These are phyloP conservation scores for Automeris io DNA, from an alignment of 2,888 invertebrate species.

Conservation along the genomic window DNA sequence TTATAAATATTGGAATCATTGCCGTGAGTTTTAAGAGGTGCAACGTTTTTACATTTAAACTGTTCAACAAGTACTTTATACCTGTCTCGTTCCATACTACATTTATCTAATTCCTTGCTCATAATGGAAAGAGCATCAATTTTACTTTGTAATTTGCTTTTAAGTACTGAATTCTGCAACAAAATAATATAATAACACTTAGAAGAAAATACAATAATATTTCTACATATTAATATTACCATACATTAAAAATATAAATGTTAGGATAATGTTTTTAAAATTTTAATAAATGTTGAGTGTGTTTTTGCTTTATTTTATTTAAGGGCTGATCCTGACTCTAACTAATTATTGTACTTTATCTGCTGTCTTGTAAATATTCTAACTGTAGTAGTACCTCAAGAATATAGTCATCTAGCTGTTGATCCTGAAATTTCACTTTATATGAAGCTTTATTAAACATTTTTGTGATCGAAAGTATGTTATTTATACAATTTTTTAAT, in stretches of 20 bases:
- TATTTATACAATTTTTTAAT: not conserved
- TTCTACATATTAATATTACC: no score
- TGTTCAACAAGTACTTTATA: constrained; percentile 89
- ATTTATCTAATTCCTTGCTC: constrained; percentile 86
- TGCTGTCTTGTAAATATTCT: not conserved
- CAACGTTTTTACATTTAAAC: constrained; percentile 71
- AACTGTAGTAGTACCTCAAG: constrained; percentile 58
- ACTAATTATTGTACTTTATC: no score
- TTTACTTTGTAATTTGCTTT: constrained; percentile 87
- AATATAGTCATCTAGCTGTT: constrained; percentile 64
- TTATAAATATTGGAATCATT: constrained; percentile 36
- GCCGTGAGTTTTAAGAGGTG: constrained; percentile 28
- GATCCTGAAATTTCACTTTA: constrained; percentile 68
- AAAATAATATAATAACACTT: no score
- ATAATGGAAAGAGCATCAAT: constrained; percentile 88
- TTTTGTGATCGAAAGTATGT: not conserved
- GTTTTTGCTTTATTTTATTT: no score
- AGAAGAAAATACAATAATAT: no score
- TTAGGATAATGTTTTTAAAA: no score
- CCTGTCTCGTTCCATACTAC: constrained; percentile 86
- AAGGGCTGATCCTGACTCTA: no score
- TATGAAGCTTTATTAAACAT: constrained; percentile 44
- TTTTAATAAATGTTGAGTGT: no score
- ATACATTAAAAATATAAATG: no score
- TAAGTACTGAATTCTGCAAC: constrained; percentile 78